Conservation (phyloP, 2,888 invertebrate species). For the Hydrotaea cyrtoneurina region DNA sequence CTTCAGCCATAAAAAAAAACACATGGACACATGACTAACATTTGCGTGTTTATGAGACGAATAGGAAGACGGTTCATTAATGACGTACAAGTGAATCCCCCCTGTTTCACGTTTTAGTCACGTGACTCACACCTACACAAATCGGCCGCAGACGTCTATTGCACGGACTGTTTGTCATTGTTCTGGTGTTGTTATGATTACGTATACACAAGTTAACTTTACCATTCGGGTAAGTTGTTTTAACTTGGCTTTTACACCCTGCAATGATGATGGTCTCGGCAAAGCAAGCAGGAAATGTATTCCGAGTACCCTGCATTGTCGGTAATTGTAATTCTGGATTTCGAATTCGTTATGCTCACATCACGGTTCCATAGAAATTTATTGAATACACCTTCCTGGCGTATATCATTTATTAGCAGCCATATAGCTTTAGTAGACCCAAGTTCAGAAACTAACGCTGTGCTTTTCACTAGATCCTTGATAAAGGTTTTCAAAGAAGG, state of each 20-base stretch:
- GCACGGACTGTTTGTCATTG: slow-evolving; percentile 5
- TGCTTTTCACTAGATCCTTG: no score
- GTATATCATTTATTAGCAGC: no score
- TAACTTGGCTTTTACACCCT: slow-evolving; percentile 2
- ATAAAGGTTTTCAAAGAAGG: no score
- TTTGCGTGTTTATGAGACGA: slow-evolving; percentile 9
- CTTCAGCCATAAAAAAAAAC: not conserved
- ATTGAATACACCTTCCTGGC: no score
- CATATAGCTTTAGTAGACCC: no score
- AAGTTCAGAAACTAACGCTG: no score
- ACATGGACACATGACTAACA: slow-evolving; percentile 14
- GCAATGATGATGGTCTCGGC: no score
- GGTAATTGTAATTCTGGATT: no score
- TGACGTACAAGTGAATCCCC: slow-evolving; percentile 48
- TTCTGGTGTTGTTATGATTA: slow-evolving; percentile 41
- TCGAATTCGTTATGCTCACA: no score
- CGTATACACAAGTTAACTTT: slow-evolving; percentile 44
- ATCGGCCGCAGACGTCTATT: slow-evolving; percentile 9
- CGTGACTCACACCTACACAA: slow-evolving; percentile 70
- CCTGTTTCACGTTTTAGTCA: slow-evolving; percentile 56
- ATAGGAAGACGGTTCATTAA: slow-evolving; percentile 52
- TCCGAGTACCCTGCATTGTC: no score
- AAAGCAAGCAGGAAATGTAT: no score
- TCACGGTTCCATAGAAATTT: no score
- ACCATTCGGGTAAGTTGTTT: not conserved